phyloP scores from a whole-genome alignment of 2,113 vertebrate species.

The Cepphus grylle region DNA sequence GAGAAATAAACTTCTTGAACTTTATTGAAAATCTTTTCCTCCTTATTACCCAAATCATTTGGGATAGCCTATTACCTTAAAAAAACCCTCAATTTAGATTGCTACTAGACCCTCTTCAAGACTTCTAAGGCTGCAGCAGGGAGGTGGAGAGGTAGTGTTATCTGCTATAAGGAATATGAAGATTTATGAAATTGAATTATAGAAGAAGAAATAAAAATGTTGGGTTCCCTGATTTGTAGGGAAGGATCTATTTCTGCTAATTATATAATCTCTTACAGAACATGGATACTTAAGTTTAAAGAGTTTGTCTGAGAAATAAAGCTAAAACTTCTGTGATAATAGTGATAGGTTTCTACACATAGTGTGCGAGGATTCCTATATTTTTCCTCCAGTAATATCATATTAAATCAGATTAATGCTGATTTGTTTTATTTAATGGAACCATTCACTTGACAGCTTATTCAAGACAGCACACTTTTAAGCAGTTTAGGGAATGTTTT shows the following conservation, averaged over 20 bases:
- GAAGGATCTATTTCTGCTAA: neutral
- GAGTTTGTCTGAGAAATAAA: neutral
- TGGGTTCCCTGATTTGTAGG: neutral
- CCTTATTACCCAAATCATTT: neutral
- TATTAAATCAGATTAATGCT: neutral
- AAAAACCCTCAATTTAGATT: fast-evolving
- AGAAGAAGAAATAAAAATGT: neutral
- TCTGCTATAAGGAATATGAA: neutral
- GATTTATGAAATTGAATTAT: neutral
- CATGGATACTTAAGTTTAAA: neutral
- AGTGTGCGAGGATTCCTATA: neutral
- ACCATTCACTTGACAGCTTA: neutral
- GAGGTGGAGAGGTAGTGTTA: neutral
- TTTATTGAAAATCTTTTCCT: neutral
- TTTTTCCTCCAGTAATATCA: neutral
- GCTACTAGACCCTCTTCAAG: neutral
- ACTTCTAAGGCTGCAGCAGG: neutral
- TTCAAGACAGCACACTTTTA: neutral
- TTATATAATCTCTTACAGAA: neutral
- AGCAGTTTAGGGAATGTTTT: neutral
- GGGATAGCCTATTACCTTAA: neutral
- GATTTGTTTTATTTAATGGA: neutral
- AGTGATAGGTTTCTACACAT: neutral
- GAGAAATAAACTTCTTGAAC: neutral
- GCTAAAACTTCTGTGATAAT: neutral